These are phyloP conservation scores for Acyrthosiphon pisum DNA, from an alignment of 1,140 invertebrate species.

Conservation along the genomic window DNA sequence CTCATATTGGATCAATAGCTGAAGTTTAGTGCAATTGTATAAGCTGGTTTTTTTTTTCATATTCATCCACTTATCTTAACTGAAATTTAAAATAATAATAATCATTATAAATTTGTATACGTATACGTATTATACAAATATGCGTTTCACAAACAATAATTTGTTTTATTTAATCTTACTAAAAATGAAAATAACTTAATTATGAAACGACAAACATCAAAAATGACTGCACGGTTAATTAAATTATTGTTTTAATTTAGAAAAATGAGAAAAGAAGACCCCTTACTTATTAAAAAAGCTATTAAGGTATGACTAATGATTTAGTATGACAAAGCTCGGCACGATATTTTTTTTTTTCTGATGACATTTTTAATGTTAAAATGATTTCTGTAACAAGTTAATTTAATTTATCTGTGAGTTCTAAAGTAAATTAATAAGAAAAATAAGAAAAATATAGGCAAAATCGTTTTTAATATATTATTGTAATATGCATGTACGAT, in stretches of 20 bases:
- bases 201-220: constrained; percentile 32
- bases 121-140: background rate
- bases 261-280: constrained; percentile 27
- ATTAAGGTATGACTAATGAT: constrained; percentile 27
- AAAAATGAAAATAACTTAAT: constrained; percentile 8
- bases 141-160: background rate
- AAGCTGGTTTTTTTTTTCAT: background rate
- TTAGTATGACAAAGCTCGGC: background rate
- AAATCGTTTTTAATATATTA: background rate
- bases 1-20: background rate
- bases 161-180: constrained; percentile 5
- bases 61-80: background rate
- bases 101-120: background rate
- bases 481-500: background rate
- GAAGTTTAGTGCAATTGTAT: background rate
- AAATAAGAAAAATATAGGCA: background rate
- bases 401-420: background rate
- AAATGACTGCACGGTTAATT: constrained; percentile 23
- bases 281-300: constrained; percentile 11
- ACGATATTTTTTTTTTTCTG: constrained; percentile 21
- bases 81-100: background rate
- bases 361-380: background rate
- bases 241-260: constrained; percentile 46
- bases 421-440: background rate
- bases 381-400: background rate